Percentiles rank a stretch among this genome's conserved stretches.
Conservation (phyloP, 2,113 vertebrate genomes). For the Pleuronectes platessa region DNA sequence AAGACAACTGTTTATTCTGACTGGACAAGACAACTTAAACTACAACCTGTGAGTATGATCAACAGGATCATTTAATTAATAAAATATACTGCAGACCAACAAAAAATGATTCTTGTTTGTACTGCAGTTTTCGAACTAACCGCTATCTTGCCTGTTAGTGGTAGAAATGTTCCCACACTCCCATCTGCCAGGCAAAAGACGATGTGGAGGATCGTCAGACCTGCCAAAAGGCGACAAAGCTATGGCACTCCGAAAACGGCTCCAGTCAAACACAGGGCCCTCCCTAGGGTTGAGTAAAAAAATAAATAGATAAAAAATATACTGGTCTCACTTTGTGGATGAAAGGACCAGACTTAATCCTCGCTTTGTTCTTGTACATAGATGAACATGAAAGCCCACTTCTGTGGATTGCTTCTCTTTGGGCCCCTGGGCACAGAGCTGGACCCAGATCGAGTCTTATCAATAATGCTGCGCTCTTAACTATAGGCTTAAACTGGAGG, state of each 20-base stretch:
- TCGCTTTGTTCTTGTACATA: conserved; percentile 87
- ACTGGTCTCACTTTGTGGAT: conserved; percentile 77
- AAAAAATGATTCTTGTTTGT: background rate
- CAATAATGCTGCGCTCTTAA: conserved; percentile 89
- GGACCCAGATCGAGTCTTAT: conserved; percentile 83
- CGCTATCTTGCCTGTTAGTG: conserved; percentile 11
- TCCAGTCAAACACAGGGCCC: conserved; percentile 40
- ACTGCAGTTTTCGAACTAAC: conserved; percentile 8
- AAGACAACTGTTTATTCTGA: conserved; percentile 39
- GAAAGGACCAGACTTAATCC: conserved; percentile 82
- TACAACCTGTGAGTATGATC: conserved; percentile 9
- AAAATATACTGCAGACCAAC: background rate
- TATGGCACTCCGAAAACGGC: conserved; percentile 66
- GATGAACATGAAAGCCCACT: conserved; percentile 88
- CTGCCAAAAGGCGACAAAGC: conserved; percentile 58
- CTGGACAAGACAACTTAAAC: conserved; percentile 5
- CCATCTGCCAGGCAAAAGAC: conserved; percentile 43
- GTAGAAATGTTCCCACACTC: conserved; percentile 75
- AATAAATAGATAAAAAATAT: conserved; percentile 41
- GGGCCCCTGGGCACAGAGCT: conserved; percentile 74
- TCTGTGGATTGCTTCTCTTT: conserved; percentile 82
- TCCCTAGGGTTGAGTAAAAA: conserved; percentile 61
- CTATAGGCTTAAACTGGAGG: conserved; percentile 85
- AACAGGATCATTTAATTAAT: background rate
- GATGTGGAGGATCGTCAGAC: conserved; percentile 69